Conservation (phyloP, 2,113 vertebrate genomes). For the Rhinolophus ferrumequinum region DNA sequence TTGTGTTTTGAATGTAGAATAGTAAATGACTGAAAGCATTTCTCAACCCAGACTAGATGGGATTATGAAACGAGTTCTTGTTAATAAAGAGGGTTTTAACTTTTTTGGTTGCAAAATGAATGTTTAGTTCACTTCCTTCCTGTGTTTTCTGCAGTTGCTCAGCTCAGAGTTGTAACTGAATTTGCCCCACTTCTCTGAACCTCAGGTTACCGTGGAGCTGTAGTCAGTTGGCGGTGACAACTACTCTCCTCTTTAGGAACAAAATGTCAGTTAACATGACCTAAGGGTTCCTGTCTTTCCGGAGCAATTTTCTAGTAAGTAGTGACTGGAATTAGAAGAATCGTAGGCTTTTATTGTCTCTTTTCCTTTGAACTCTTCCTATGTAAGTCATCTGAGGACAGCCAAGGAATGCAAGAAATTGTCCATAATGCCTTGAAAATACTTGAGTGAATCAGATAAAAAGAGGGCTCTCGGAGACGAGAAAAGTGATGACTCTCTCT, state of each 20-base stretch:
- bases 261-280: neutral
- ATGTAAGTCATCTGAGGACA: neutral
- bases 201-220: neutral
- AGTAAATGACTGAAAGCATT: neutral
- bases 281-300: neutral
- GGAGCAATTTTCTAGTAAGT: neutral
- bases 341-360: neutral
- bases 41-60: neutral
- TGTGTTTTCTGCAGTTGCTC: neutral
- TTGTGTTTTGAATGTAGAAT: neutral
- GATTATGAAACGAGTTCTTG: conserved; percentile 35
- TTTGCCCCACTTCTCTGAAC: neutral
- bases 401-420: neutral
- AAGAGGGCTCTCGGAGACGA: neutral
- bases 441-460: neutral
- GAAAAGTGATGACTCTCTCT: neutral
- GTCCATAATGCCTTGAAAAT: neutral
- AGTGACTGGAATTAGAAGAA: neutral
- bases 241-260: neutral
- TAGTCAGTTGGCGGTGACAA: neutral
- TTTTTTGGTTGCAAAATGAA: conserved; percentile 31
- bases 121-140: conserved; percentile 38
- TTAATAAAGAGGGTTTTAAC: conserved; percentile 56
- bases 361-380: neutral
- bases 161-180: neutral